Percentiles rank a stretch among this genome's conserved stretches.
Conservation (phyloP, 2,113 vertebrate species). For the Varanus salvator region DNA sequence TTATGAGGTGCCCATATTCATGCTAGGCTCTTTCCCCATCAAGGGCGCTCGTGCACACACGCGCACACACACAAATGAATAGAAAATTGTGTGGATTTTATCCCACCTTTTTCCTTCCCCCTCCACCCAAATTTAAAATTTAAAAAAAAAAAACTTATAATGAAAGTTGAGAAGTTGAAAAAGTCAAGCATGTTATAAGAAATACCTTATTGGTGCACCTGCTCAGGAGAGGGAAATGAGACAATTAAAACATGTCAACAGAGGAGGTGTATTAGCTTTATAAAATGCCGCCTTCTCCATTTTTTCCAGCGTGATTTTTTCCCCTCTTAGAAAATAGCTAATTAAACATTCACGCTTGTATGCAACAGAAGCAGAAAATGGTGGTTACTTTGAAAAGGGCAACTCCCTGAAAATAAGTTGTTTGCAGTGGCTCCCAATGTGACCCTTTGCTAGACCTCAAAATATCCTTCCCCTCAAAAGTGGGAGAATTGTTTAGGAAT, state of each 20-base stretch:
- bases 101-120: conserved; percentile 23
- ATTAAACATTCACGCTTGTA: conserved; percentile 62
- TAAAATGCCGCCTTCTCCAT: conserved; percentile 52
- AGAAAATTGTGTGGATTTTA: conserved; percentile 56
- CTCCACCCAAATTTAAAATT: conserved; percentile 58
- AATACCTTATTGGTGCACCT: conserved; percentile 66
- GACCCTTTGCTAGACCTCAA: background rate
- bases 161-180: conserved; percentile 74
- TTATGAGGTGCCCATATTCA: conserved; percentile 94
- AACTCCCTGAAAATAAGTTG: background rate
- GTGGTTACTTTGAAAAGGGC: background rate
- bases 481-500: background rate
- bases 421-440: background rate
- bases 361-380: conserved; percentile 48
- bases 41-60: conserved; percentile 1
- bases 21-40: conserved; percentile 76
- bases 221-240: conserved; percentile 58
- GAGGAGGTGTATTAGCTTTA: conserved; percentile 49
- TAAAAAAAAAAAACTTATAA: conserved; percentile 55
- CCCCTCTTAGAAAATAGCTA: conserved; percentile 48
- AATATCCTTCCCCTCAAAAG: background rate
- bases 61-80: conserved; percentile 39
- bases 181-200: conserved; percentile 64
- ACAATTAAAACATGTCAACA: conserved; percentile 56
- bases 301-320: conserved; percentile 55